These are phyloP conservation scores for Heterotilapia buettikoferi DNA, from an alignment of 2,113 vertebrate species.

Conservation along the genomic window DNA sequence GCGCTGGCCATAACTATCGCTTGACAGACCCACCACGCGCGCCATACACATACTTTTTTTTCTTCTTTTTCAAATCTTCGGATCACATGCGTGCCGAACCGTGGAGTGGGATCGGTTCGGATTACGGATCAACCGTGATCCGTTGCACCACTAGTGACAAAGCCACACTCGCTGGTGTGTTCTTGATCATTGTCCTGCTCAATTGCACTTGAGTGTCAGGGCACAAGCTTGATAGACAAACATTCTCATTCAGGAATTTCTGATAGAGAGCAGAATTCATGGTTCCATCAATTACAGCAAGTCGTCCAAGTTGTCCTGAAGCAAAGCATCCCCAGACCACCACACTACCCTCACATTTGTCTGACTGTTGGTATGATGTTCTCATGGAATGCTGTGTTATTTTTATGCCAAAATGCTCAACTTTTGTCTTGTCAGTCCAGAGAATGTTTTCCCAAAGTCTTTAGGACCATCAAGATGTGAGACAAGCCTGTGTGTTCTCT, in stretches of 20 bases:
- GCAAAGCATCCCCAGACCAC: background rate
- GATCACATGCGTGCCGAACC: no score
- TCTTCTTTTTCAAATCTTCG: no score
- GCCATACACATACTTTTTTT: no score
- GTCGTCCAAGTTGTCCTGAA: background rate
- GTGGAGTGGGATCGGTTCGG: no score
- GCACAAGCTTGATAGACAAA: background rate
- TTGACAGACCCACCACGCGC: no score
- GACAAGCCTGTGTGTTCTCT: background rate
- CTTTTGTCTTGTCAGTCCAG: background rate
- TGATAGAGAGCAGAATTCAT: background rate
- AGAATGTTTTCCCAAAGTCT: background rate
- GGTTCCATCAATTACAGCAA: background rate
- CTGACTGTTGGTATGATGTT: background rate
- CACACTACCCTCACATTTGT: background rate
- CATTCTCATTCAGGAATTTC: background rate
- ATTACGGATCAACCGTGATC: no score
- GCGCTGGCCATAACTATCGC: no score
- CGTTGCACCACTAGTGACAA: no score
- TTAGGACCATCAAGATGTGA: background rate
- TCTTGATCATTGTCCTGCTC: background rate
- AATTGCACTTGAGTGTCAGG: background rate
- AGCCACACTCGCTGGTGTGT: background rate
- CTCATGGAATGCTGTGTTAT: background rate
- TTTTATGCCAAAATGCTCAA: background rate